These are phyloP conservation scores for Tribolium castaneum DNA, from an alignment of 1,140 invertebrate species.

Conservation along the genomic window DNA sequence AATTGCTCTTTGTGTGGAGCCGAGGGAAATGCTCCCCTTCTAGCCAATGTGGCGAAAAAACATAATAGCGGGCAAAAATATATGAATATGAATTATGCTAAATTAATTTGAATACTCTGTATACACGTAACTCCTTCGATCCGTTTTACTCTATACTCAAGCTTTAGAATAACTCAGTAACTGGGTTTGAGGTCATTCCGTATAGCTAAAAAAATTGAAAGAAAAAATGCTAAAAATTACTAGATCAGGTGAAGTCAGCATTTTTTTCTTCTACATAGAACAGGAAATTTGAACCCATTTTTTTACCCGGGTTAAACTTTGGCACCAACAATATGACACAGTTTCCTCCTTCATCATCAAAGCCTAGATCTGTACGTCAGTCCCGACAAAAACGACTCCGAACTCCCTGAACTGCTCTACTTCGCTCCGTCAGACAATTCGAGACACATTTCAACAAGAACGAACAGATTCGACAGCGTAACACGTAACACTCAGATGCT, in stretches of 20 bases:
- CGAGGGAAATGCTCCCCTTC: background rate
- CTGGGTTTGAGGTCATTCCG: too few relatives aligned
- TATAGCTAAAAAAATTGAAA: too few relatives aligned
- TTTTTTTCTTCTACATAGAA: too few relatives aligned
- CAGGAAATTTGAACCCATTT: too few relatives aligned
- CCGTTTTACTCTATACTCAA: too few relatives aligned
- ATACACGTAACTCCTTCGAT: too few relatives aligned
- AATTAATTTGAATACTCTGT: background rate
- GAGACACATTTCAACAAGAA: constrained; percentile 7
- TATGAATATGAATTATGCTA: background rate
- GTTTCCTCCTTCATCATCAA: background rate
- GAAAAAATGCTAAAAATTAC: too few relatives aligned
- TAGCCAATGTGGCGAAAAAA: background rate
- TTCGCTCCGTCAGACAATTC: background rate
- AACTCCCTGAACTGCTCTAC: background rate
- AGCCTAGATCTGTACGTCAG: background rate
- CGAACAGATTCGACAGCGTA: constrained; percentile 6
- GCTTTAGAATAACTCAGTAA: too few relatives aligned
- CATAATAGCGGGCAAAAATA: background rate
- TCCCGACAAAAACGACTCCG: background rate
- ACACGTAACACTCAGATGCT: constrained; percentile 2
- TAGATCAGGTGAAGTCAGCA: too few relatives aligned
- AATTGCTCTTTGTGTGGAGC: background rate
- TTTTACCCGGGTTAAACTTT: background rate
- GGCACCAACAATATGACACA: background rate